These are phyloP conservation scores for Exephanes ischioxanthus DNA, from an alignment of 2,888 invertebrate species.

Conservation along the genomic window DNA sequence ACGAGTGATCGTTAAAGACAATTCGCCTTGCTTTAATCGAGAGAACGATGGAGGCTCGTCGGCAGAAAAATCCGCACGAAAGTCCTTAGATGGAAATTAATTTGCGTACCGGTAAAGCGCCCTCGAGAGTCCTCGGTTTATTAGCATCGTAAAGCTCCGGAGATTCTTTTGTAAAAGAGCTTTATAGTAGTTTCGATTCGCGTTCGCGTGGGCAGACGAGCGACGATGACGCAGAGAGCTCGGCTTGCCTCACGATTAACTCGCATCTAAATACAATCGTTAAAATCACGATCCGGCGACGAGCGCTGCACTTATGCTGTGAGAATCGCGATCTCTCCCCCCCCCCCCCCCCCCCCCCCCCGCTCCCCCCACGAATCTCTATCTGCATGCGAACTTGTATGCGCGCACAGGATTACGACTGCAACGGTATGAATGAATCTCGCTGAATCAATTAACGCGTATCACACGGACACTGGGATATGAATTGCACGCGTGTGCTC, in stretches of 20 bases:
- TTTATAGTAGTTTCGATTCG: conserved; percentile 57
- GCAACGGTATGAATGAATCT: conserved; percentile 45
- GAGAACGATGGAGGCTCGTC: conserved; percentile 5
- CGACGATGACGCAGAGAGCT: conserved; percentile 34
- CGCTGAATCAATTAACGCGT: conserved; percentile 53
- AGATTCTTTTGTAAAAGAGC: conserved; percentile 69
- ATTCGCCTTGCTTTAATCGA: conserved; percentile 36
- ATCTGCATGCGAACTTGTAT: neutral
- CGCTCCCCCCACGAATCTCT: neutral
- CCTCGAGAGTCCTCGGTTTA: conserved; percentile 66
- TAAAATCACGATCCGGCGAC: conserved; percentile 55
- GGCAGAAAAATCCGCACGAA: conserved; percentile 1
- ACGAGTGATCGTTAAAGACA: conserved; percentile 70
- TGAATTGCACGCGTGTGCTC: neutral
- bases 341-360: neutral
- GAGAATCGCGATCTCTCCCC: conserved; percentile 7
- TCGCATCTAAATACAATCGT: conserved; percentile 70
- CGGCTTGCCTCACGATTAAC: conserved; percentile 69
- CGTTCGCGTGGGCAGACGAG: conserved; percentile 40
- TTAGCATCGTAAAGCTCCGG: conserved; percentile 72
- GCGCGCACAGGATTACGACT: neutral
- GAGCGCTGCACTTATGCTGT: conserved; percentile 41
- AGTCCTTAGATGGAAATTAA: conserved; percentile 57
- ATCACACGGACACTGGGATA: conserved; percentile 26
- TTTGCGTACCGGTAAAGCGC: conserved; percentile 60